These are phyloP conservation scores for Ceratina calcarata DNA, from an alignment of 1,140 invertebrate species.

Conservation along the genomic window DNA sequence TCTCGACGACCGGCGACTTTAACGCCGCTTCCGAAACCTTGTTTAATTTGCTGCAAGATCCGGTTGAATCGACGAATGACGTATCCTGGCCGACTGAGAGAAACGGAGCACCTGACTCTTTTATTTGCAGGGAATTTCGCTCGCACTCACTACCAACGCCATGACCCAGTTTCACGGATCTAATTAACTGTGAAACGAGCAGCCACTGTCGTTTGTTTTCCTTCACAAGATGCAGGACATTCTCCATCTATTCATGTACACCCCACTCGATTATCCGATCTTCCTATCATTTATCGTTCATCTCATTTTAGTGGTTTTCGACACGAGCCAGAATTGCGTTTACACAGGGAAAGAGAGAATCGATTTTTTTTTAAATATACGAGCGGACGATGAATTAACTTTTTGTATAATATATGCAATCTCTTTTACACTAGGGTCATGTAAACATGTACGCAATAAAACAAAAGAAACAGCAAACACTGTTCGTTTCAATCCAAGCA, in stretches of 20 bases:
- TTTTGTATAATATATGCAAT: too few species aligned
- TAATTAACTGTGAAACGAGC: conserved; percentile 58
- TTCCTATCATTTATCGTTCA: too few species aligned
- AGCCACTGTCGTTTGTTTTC: conserved; percentile 48
- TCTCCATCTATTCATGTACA: background rate
- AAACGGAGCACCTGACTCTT: background rate
- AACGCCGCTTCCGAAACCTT: background rate
- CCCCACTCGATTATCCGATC: background rate
- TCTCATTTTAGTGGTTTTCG: too few species aligned
- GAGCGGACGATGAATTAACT: too few species aligned
- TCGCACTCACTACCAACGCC: conserved; percentile 1
- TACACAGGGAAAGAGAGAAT: too few species aligned
- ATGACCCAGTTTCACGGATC: conserved; percentile 59
- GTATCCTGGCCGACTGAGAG: background rate
- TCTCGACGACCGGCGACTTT: conserved; percentile 15
- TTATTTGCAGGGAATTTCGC: background rate
- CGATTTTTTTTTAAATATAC: too few species aligned
- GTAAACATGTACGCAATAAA: too few species aligned
- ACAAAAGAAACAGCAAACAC: too few species aligned
- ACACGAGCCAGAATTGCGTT: too few species aligned
- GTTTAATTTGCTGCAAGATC: background rate
- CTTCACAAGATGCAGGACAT: background rate
- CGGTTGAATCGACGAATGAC: conserved; percentile 6
- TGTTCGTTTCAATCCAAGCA: too few species aligned
- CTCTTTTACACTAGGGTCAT: too few species aligned